These are phyloP conservation scores for Drosophila atroscutellata DNA, from an alignment of 2,888 invertebrate species.

Conservation along the genomic window DNA sequence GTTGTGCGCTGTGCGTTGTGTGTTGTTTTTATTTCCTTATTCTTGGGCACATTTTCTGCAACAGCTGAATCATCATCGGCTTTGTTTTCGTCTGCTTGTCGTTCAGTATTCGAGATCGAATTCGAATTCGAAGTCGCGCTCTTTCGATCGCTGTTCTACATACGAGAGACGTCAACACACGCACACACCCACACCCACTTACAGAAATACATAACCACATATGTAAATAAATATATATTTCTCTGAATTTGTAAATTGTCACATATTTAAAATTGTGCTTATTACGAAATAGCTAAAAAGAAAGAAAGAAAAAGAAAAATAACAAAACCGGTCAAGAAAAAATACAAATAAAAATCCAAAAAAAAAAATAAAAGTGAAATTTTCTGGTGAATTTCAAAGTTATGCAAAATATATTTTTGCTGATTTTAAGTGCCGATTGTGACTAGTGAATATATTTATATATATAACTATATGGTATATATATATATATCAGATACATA, in stretches of 20 bases:
- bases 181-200: slow-evolving; percentile 9
- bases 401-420: slow-evolving; percentile 51
- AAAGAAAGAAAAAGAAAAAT: not conserved
- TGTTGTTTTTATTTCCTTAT: slow-evolving; percentile 17
- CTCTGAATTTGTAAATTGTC: slow-evolving; percentile 19
- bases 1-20: slow-evolving; percentile 23
- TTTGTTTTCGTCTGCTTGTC: slow-evolving; percentile 9
- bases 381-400: slow-evolving; percentile 46
- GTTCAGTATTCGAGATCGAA: slow-evolving; percentile 23
- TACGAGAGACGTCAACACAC: slow-evolving; percentile 36
- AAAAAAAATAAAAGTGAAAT: slow-evolving; percentile 55
- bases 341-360: not conserved
- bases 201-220: slow-evolving; percentile 8
- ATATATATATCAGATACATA: slow-evolving; percentile 30
- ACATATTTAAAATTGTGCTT: slow-evolving; percentile 41
- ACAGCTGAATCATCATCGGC: slow-evolving; percentile 54
- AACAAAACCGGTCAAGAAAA: slow-evolving; percentile 50
- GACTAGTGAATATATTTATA: slow-evolving; percentile 37
- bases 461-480: slow-evolving; percentile 1
- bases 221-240: slow-evolving; percentile 1
- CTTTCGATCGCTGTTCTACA: slow-evolving; percentile 57
- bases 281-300: slow-evolving; percentile 44
- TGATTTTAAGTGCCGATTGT: slow-evolving; percentile 42
- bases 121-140: slow-evolving; percentile 46
- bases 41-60: slow-evolving; percentile 16